Conservation (phyloP, 2,888 invertebrate species). For the Ramazzottius varieornatus region DNA sequence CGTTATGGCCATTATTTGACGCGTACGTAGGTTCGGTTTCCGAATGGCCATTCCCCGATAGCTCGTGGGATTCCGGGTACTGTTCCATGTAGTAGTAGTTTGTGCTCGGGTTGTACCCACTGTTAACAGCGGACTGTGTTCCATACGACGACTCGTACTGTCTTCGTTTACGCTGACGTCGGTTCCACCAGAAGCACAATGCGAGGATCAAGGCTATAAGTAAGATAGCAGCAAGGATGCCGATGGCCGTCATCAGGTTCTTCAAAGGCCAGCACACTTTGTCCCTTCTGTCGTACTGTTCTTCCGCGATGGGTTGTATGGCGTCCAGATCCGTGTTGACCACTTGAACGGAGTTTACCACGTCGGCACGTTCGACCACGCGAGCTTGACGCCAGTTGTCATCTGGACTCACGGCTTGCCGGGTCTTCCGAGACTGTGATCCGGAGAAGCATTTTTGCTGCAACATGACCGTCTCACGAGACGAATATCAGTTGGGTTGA, state of each 20-base stretch:
- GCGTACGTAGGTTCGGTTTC: background rate
- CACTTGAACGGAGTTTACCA: background rate
- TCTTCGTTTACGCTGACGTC: background rate
- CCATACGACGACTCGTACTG: background rate
- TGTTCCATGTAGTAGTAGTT: background rate
- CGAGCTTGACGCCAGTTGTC: background rate
- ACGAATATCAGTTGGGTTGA: background rate
- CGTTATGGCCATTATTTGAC: no score
- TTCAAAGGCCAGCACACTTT: background rate
- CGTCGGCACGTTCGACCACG: background rate
- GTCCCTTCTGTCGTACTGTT: background rate
- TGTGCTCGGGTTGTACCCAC: background rate
- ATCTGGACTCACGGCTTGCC: background rate
- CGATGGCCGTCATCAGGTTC: conserved; percentile 4
- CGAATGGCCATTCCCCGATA: background rate
- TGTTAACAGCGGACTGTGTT: conserved; percentile 1
- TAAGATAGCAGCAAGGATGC: background rate
- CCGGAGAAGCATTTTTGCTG: no score
- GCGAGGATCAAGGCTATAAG: background rate
- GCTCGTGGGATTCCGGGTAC: background rate
- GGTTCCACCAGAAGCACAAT: conserved; percentile 1
- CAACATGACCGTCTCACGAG: background rate
- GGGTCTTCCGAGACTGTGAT: background rate
- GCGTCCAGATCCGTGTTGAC: background rate
- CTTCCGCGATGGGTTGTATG: background rate